Percentiles rank a stretch among this genome's conserved stretches.
Evolutionary conservation across 2,113 vertebrate genomes (phyloP).

Genomic region (Spea multiplicata): DNA sequence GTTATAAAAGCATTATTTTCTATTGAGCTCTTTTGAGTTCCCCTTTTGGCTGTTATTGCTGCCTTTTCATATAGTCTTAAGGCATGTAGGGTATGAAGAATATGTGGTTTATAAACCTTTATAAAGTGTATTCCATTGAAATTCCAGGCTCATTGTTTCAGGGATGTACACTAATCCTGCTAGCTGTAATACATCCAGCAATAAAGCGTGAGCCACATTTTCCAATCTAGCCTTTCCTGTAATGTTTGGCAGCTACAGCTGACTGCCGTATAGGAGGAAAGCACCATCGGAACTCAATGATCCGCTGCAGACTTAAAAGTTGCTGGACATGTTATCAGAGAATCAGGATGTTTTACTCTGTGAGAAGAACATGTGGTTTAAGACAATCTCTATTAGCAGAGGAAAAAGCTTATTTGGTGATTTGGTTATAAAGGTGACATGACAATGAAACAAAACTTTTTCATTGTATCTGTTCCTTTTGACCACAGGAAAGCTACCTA

Average conservation of each 20-base stretch:
- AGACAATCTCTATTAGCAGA: too few species aligned
- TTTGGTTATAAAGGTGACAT: too few species aligned
- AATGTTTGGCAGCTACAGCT: conserved; percentile 27
- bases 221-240: conserved; percentile 42
- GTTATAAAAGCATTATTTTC: too few species aligned
- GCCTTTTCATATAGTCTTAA: too few species aligned
- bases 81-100: neutral
- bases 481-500: too few species aligned
- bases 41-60: too few species aligned
- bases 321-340: neutral
- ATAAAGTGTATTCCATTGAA: conserved; percentile 7
- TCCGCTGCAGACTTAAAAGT: conserved; percentile 8
- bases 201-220: conserved; percentile 38
- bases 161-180: conserved; percentile 21
- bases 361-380: too few species aligned
- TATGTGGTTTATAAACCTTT: neutral
- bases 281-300: neutral
- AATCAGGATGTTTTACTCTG: neutral
- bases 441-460: too few species aligned
- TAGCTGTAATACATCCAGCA: conserved; percentile 9
- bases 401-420: too few species aligned
- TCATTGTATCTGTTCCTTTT: too few species aligned
- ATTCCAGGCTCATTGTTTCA: conserved; percentile 17
- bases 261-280: conserved; percentile 12
- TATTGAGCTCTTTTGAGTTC: too few species aligned